Base-by-base conservation (phyloP, 1,140 invertebrate genomes). In the Papilio machaon region DNA sequence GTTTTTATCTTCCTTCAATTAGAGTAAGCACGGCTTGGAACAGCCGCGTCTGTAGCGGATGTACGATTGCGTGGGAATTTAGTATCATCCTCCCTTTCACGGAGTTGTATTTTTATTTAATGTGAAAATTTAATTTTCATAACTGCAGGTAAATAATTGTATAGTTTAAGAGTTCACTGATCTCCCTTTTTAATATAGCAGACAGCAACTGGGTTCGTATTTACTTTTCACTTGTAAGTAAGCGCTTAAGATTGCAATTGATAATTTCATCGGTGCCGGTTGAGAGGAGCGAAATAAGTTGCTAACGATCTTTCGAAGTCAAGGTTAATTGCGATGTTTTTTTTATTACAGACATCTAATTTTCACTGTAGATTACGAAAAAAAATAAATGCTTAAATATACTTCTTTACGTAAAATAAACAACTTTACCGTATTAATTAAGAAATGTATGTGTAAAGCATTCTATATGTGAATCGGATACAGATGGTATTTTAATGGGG, bases 1-100 rank as follows among this genome's bases (percentile, higher is more conserved):
- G 73, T 64, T 64, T 64, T 64, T 64, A 23, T 17, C 19, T 3
- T 35, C 30, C 30, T 70, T 89, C 90, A 92, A 93, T 93, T 93
- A 92, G 89, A 85, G 86, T 84, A 86, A 83, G 85, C 90, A 86
- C 87, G 85, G 90, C 89, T 91, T 87, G 90, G 91, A 92, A 92
- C 91, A 87, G 86, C 78, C 86, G 87, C 88, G 88, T 89, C 88
- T 70, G 64, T 15, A 15, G 87, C 84, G 85, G 86, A 83, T 86
- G 82, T 70, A 35, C 30, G 80, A 80, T 80, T 85, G 88, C 91
- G 91, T 93, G 91, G 91, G 91, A 93, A 93, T 88, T 81, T 84
- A 81, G 87, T 86, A 81, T 80, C 80, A 35, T 70, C 84, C 81
- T 81, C 82, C 85, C 86, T 86, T 86, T 85, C 47, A 73, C 58